Evolutionary conservation across 2,797 vertebrate genomes (phyloP).

Genomic region (Sebastes flavidus): DNA sequence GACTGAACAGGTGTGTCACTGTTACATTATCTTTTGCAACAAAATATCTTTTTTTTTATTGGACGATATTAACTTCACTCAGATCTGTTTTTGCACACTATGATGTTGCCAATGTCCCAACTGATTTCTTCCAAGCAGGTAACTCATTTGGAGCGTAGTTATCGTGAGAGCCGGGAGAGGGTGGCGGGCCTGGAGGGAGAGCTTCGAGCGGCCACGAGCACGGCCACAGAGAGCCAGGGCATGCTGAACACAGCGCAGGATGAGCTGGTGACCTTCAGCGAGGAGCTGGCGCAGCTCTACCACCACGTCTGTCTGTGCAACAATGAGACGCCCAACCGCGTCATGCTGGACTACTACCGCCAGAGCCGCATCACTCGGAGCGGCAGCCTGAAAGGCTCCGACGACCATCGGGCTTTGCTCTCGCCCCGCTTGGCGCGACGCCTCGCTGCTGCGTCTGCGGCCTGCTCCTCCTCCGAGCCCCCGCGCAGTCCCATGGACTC

Average conservation of each 20-base stretch:
- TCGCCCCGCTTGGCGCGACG: slow-evolving; percentile 92
- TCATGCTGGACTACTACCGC: slow-evolving; percentile 98
- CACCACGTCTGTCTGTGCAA: slow-evolving; percentile 98
- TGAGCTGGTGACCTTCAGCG: slow-evolving; percentile 96
- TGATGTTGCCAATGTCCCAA: neutral
- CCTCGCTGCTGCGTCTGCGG: slow-evolving; percentile 82
- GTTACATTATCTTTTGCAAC: neutral
- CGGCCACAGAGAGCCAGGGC: slow-evolving; percentile 90
- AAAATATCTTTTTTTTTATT: neutral
- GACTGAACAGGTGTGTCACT: slow-evolving; percentile 85
- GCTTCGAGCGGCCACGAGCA: slow-evolving; percentile 83
- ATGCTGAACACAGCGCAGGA: slow-evolving; percentile 95
- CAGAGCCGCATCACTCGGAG: slow-evolving; percentile 94
- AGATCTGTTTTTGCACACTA: neutral
- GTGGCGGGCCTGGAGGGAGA: slow-evolving; percentile 89
- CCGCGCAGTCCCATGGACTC: slow-evolving; percentile 86
- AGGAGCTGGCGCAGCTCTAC: slow-evolving; percentile 97
- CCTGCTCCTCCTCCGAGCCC: slow-evolving; percentile 83
- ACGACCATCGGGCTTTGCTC: slow-evolving; percentile 91
- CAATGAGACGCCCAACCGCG: slow-evolving; percentile 96
- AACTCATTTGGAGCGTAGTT: slow-evolving; percentile 85
- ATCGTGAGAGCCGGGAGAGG: slow-evolving; percentile 87
- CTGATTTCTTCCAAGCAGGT: slow-evolving; percentile 79
- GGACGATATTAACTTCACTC: neutral
- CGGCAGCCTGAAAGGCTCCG: slow-evolving; percentile 93